A percentile compares a stretch with the other conserved stretches of the same genome.
Conservation (phyloP, 37 sponge, comb jelly and placozoan species). For the Chondrosia reniformis region DNA sequence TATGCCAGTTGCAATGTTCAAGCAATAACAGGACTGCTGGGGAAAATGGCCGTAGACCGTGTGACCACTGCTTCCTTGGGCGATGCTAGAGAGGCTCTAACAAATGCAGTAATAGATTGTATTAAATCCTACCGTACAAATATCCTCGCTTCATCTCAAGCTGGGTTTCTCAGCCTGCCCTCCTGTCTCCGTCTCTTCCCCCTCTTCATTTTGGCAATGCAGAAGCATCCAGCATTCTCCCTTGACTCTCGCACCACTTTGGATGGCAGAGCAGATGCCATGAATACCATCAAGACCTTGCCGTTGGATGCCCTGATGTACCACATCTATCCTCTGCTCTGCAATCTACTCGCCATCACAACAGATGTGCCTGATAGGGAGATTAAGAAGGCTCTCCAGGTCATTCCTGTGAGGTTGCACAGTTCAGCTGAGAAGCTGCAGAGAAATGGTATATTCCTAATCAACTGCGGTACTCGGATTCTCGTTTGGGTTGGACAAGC, state of each 20-base stretch:
- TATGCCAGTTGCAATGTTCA: slow-evolving; percentile 74
- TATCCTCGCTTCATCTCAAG: slow-evolving; percentile 38
- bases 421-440: slow-evolving; percentile 79
- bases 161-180: slow-evolving; percentile 62
- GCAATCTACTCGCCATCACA: slow-evolving; percentile 63
- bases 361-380: slow-evolving; percentile 33
- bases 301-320: slow-evolving; percentile 74
- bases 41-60: slow-evolving; percentile 94
- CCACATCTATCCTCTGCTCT: slow-evolving; percentile 80
- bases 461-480: slow-evolving; percentile 74
- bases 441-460: slow-evolving; percentile 78
- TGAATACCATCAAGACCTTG: slow-evolving; percentile 73
- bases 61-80: slow-evolving; percentile 66
- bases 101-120: slow-evolving; percentile 75
- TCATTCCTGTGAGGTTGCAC: slow-evolving; percentile 60
- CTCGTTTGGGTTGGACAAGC: slow-evolving; percentile 79
- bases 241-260: slow-evolving; percentile 45
- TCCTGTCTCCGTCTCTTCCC: slow-evolving; percentile 75
- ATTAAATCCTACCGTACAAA: slow-evolving; percentile 68
- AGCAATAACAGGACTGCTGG: slow-evolving; percentile 70
- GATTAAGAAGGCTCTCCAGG: slow-evolving; percentile 29
- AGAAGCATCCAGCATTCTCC: slow-evolving; percentile 84
- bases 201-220: slow-evolving; percentile 52
- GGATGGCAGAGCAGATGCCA: slow-evolving; percentile 70
- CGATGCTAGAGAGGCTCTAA: slow-evolving; percentile 92